Conservation (phyloP, 2,797 vertebrate genomes). For the Pelochelys cantorii region DNA sequence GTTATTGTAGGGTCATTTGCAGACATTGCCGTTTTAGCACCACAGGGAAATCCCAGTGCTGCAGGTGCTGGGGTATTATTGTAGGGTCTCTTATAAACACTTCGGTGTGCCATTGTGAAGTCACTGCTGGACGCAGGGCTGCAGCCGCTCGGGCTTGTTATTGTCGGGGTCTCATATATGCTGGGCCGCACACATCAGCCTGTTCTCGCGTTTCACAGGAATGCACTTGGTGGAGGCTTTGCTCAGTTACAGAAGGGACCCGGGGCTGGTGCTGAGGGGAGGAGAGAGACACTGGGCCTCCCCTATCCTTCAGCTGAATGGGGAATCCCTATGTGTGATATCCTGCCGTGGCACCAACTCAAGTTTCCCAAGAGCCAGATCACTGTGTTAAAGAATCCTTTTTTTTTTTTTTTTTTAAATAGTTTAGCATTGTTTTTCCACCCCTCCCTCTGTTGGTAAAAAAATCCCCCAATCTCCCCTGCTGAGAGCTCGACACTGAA, state of each 20-base stretch:
- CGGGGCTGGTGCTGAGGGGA: background rate
- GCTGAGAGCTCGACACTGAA: background rate
- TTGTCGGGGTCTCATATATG: background rate
- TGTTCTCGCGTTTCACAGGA: background rate
- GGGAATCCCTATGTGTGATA: background rate
- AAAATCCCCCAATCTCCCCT: background rate
- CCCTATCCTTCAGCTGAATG: background rate
- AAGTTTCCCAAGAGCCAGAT: background rate
- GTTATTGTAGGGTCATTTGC: background rate
- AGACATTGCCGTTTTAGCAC: too few relatives aligned
- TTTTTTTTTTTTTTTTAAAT: background rate
- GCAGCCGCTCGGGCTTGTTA: background rate
- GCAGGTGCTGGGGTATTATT: background rate
- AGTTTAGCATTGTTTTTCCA: background rate
- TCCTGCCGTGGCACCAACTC: background rate
- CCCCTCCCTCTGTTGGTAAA: background rate
- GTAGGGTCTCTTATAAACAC: background rate
- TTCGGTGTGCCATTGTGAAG: background rate
- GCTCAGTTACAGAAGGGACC: background rate
- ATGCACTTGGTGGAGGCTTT: background rate
- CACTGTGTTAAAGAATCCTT: background rate
- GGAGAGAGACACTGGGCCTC: background rate
- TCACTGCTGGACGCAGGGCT: background rate
- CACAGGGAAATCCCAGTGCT: too few relatives aligned
- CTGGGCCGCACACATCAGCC: background rate